Percentiles rank a stretch among this genome's conserved stretches.
phyloP scores from a whole-genome alignment of 1,140 invertebrate genomes.

The Aphelenchoides besseyi region DNA sequence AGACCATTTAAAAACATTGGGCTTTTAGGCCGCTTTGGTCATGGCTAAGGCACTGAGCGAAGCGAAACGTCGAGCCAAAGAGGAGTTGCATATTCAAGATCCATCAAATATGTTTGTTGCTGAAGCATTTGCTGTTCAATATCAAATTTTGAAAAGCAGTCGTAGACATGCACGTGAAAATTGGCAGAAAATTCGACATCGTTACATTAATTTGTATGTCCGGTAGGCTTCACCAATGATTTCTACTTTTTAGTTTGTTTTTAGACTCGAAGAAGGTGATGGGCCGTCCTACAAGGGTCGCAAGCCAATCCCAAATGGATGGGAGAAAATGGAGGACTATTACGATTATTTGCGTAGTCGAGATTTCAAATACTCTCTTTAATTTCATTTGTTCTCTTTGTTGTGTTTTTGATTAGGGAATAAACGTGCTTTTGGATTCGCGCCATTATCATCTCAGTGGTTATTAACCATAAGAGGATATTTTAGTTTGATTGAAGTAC shows the following conservation, averaged over 20 bases:
- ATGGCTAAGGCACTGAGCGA: constrained; percentile 54
- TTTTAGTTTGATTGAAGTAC: neutral
- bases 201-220: constrained; percentile 59
- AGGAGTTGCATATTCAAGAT: constrained; percentile 55
- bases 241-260: constrained; percentile 21
- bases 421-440: neutral
- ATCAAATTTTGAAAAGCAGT: constrained; percentile 56
- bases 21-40: constrained; percentile 44
- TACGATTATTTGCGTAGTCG: constrained; percentile 56
- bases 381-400: constrained; percentile 31
- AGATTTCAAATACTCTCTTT: constrained; percentile 59
- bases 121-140: constrained; percentile 54
- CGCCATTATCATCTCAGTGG: neutral
- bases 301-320: constrained; percentile 42
- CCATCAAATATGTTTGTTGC: constrained; percentile 59
- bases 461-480: neutral
- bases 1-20: constrained; percentile 19
- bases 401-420: constrained; percentile 19
- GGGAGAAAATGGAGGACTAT: constrained; percentile 60
- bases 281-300: constrained; percentile 41
- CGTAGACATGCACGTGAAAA: constrained; percentile 56
- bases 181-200: constrained; percentile 51
- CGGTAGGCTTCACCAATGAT: constrained; percentile 29
- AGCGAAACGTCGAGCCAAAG: constrained; percentile 49
- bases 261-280: constrained; percentile 54